Conservation (phyloP, 2,888 invertebrate species). For the Nemurella pictetii region DNA sequence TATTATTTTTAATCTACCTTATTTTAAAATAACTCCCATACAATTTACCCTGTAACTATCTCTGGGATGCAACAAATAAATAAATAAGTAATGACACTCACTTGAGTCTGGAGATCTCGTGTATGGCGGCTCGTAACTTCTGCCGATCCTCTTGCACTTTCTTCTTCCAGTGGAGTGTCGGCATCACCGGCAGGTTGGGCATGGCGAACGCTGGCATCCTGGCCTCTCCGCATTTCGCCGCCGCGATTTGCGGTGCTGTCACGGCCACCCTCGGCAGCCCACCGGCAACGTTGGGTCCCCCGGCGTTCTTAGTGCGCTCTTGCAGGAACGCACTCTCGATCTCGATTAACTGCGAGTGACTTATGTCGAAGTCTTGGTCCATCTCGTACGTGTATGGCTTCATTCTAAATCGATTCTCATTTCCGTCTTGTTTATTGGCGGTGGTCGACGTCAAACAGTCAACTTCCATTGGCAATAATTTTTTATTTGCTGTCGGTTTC, state of each 20-base stretch:
- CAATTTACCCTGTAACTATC: background rate
- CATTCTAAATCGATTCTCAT: no score
- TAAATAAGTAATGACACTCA: background rate
- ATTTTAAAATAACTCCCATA: background rate
- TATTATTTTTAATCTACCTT: background rate
- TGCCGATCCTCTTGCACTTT: slow-evolving; percentile 15
- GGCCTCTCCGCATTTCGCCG: background rate
- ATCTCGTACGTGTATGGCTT: slow-evolving; percentile 22
- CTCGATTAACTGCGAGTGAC: background rate
- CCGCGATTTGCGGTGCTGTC: background rate
- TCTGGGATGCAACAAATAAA: no score
- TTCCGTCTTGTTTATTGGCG: background rate
- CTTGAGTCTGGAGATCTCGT: slow-evolving; percentile 2
- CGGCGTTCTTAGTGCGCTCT: no score
- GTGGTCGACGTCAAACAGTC: background rate
- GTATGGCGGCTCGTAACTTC: background rate
- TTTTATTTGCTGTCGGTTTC: background rate
- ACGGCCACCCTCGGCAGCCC: background rate
- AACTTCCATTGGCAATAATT: background rate
- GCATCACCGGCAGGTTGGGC: background rate
- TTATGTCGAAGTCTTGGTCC: slow-evolving; percentile 24
- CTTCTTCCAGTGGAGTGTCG: background rate
- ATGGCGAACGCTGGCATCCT: background rate
- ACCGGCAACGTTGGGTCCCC: background rate
- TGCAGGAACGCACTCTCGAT: slow-evolving; percentile 6